Base-by-base conservation (phyloP, 1,140 invertebrate species). In the Eubasilissa regina region DNA sequence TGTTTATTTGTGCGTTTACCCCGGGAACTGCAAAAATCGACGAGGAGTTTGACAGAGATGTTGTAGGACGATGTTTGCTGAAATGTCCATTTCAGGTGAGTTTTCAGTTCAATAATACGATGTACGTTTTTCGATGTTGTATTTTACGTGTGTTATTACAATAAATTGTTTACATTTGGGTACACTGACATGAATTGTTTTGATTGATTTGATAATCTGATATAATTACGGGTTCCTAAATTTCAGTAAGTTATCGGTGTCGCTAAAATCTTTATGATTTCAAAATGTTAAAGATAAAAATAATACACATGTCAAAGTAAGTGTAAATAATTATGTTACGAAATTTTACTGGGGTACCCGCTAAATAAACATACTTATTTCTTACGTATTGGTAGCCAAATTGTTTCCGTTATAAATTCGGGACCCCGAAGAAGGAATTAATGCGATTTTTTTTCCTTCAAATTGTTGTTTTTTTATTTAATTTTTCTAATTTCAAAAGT, bases 81-180 rank as follows among this genome's bases (percentile, higher is more conserved):
- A 64, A 64, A 35, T 64, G 60, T 13, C 60, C 60, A 0, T 64
- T 64, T 44, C 60, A 64, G 25, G 60, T 64, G 35, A 25, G 35
- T 12, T 64, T 64, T 62, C 21, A 15, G 17, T 60, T 60, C 3
- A 19, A 7, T 60, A 60, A 12, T 19, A 60, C 21, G 15, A 25
- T 19, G n/a, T 25, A 60, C 25, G 15, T 19, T 19, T 25, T 19
- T 8, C n/a, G 21, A 60, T 25, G 15, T 19, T 60, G 15, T 19
- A 60, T 9, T 60, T 60, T 19, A 60, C n/a, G 17, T 4, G 51
- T 9, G 4, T 9, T 11, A 0, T 17, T 7, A 17, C 17, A 15
- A 15, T 1, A 55, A 8, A 55, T 4, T 55, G 6, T n/a, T 55
- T 4, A 55, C 51, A 4, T 15, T 15, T 15, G 17, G 4, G 51